Conservation (phyloP, 2,113 vertebrate genomes). For the Grus americana region DNA sequence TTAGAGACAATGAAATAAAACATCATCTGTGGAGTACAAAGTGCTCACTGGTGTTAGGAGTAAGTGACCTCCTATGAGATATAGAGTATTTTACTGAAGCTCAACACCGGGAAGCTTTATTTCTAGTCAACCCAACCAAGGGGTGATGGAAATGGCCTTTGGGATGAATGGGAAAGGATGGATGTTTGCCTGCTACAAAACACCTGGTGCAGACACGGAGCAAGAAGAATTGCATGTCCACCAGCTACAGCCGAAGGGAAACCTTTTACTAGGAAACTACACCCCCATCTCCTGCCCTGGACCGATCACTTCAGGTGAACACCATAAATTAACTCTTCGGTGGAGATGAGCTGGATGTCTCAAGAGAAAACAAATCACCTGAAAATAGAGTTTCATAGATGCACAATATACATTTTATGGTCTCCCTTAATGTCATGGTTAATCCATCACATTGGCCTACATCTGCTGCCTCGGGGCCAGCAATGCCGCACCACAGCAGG, state of each 20-base stretch:
- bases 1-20: neutral
- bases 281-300: conserved; percentile 1
- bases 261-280: neutral
- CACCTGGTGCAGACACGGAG: conserved; percentile 28
- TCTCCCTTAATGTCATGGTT: neutral
- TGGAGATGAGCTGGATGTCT: neutral
- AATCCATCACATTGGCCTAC: neutral
- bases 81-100: neutral
- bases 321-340: conserved; percentile 8
- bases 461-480: neutral
- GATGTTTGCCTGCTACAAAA: conserved; percentile 28
- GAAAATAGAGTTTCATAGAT: neutral
- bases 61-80: neutral
- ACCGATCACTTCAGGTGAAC: neutral
- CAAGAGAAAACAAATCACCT: neutral
- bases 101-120: neutral
- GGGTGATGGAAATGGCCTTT: conserved; percentile 43
- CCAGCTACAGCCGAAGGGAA: neutral
- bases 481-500: fast-evolving
- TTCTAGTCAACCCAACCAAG: conserved; percentile 14
- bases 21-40: neutral
- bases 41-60: neutral
- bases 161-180: conserved; percentile 42
- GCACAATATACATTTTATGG: neutral
- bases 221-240: conserved; percentile 40